Percentiles rank a stretch among this genome's conserved stretches.
These are phyloP conservation scores for Lithobates pipiens DNA, from an alignment of 2,797 vertebrate genomes.

Conservation along the genomic window DNA sequence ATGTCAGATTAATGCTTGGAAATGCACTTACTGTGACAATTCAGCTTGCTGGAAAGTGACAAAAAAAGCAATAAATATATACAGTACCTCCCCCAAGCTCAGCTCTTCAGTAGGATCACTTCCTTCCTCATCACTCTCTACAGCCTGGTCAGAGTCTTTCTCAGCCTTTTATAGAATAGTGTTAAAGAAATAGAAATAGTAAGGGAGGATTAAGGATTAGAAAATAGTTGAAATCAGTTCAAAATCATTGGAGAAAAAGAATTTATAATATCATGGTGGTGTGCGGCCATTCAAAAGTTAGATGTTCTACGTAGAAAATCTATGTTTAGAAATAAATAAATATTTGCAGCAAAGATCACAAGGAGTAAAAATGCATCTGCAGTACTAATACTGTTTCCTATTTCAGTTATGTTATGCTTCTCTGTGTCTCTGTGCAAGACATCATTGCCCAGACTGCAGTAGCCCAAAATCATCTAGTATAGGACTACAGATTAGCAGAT, in stretches of 20 bases:
- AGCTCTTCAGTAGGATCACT: constrained; percentile 73
- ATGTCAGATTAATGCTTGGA: neutral
- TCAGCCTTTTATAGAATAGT: constrained; percentile 70
- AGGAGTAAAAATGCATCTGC: too few relatives aligned
- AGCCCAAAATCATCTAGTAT: too few relatives aligned
- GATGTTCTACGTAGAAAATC: neutral
- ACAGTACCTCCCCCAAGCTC: constrained; percentile 83
- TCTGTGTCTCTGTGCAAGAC: too few relatives aligned
- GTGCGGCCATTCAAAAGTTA: neutral
- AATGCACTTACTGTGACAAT: neutral
- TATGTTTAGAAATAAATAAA: too few relatives aligned
- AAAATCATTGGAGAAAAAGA: neutral
- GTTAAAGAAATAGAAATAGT: constrained; percentile 66
- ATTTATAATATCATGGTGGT: neutral
- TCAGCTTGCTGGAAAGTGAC: neutral
- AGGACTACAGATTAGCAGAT: too few relatives aligned
- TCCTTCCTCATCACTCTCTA: constrained; percentile 69
- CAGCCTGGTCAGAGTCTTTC: constrained; percentile 71
- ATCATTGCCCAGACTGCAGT: too few relatives aligned
- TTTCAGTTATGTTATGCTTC: too few relatives aligned
- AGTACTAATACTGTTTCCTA: too few relatives aligned
- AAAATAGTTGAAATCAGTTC: constrained; percentile 1
- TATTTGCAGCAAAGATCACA: too few relatives aligned
- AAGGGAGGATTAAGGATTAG: constrained; percentile 57
- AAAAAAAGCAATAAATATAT: constrained; percentile 42